Evolutionary conservation across 1,140 invertebrate species (phyloP).

Genomic region (Pachypsylla venusta): DNA sequence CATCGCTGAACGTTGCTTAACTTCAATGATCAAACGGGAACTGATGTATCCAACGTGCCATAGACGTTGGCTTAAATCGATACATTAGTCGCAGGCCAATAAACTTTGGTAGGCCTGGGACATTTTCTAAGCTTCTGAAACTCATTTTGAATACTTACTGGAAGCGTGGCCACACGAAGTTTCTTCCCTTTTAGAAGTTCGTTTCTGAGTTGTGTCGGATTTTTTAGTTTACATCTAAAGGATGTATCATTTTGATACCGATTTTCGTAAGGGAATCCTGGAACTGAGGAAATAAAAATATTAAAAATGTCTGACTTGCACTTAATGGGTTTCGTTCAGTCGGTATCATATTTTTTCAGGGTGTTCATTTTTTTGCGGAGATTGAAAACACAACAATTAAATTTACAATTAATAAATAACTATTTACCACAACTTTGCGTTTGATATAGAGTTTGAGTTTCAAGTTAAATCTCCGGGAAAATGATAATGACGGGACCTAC

Average conservation of each 20-base stretch:
- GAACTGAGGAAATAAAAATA: constrained; percentile 2
- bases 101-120: too few species aligned
- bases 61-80: too few species aligned
- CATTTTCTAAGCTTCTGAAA: too few species aligned
- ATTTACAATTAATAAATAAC: background rate
- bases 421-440: background rate
- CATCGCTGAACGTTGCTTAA: too few species aligned
- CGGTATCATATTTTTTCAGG: background rate
- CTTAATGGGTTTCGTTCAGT: background rate
- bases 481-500: background rate
- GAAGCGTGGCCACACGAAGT: constrained; percentile 24
- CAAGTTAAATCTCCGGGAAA: background rate
- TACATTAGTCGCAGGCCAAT: too few species aligned
- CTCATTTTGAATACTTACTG: constrained; percentile 23
- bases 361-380: background rate
- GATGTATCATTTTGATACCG: constrained; percentile 2
- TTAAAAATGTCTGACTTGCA: background rate
- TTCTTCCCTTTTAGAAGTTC: constrained; percentile 22
- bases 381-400: background rate
- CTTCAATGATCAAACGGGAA: too few species aligned
- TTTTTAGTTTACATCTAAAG: constrained; percentile 21
- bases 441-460: background rate
- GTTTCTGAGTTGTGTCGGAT: constrained; percentile 19
- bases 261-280: constrained; percentile 12
- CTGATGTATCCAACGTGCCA: too few species aligned